Base-by-base conservation (phyloP, 2,797 vertebrate species). In the Pangasius larnaudii region DNA sequence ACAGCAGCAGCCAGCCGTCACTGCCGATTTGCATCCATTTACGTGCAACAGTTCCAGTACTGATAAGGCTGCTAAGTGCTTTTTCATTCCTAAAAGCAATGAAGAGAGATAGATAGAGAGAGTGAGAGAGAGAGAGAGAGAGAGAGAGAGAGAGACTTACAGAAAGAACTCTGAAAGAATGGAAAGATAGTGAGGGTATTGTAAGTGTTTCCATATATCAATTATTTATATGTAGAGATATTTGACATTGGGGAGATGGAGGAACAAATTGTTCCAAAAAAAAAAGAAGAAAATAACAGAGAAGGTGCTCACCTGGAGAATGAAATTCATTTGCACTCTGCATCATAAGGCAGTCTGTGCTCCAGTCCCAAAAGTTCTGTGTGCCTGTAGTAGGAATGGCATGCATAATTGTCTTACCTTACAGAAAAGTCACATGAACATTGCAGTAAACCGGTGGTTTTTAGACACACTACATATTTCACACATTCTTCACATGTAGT, bases 21-120 rank as follows among this genome's bases (percentile, higher is more conserved):
- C 30, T 39, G 67, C 63, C 7, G 49, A 89, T 85, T 51, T 87
- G 63, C 85, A 46, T 87, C 86, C 75, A 85, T 87, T 87, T 87
- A 87, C 75, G 71, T 24, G 42, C 49, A 63, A 78, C 53, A 51
- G 49, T 42, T 85, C 18, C 33, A 42, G 77, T 77, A 82, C 58
- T 39, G 84, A 89, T 87, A 85, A 81, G 10, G 30, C 74, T 74
- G 82, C 65, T 85, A 58, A 85, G 77, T 86, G 83, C 13, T 75
- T 78, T 53, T 39, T 27, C 19, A 56, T 36, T 72, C 46, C 56
- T 79, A 82, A 83, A 27, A n/a, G 53, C 30, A 58, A 36, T 42
- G 71, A 24, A 27, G 39, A 49, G 56, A 58, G 36, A 67, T 19
- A 22, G 58, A 72, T 42, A 33, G 65, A n/a, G 24, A 81, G 30